Percentiles rank a stretch among this genome's conserved stretches.
Conservation (phyloP, 2,797 vertebrate species). For the Onychomys arenicola region DNA sequence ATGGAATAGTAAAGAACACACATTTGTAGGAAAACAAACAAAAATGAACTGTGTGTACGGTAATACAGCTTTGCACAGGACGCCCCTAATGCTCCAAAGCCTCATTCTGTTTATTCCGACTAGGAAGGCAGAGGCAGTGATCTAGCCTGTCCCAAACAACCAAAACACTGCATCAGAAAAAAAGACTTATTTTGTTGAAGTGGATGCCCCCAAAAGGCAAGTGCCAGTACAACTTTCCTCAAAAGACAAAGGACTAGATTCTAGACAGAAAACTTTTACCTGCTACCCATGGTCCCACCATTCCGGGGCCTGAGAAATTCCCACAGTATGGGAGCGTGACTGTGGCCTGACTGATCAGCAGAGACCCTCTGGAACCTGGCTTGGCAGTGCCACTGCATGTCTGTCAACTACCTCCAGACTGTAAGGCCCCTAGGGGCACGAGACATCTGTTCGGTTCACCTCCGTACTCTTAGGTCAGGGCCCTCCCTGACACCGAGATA, state of each 20-base stretch:
- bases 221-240: not conserved
- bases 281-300: not conserved
- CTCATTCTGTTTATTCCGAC: not conserved
- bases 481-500: not conserved
- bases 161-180: not conserved
- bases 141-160: not conserved
- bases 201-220: not conserved
- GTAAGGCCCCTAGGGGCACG: not conserved
- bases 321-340: not conserved
- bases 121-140: not conserved
- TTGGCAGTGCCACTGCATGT: not conserved
- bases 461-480: not conserved
- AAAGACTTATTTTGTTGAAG: not conserved
- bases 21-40: not conserved
- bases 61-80: not conserved
- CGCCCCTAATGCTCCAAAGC: not conserved
- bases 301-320: not conserved
- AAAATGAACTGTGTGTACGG: not conserved
- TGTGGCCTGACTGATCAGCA: not conserved
- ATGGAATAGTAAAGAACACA: constrained; percentile 24
- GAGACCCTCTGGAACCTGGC: not conserved
- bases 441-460: not conserved
- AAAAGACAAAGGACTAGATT: constrained; percentile 16
- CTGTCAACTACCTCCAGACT: not conserved
- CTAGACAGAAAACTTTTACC: not conserved